Percentiles rank a stretch among this genome's conserved stretches.
Conservation (phyloP, 2,113 vertebrate genomes). For the Bujurquina vittata region DNA sequence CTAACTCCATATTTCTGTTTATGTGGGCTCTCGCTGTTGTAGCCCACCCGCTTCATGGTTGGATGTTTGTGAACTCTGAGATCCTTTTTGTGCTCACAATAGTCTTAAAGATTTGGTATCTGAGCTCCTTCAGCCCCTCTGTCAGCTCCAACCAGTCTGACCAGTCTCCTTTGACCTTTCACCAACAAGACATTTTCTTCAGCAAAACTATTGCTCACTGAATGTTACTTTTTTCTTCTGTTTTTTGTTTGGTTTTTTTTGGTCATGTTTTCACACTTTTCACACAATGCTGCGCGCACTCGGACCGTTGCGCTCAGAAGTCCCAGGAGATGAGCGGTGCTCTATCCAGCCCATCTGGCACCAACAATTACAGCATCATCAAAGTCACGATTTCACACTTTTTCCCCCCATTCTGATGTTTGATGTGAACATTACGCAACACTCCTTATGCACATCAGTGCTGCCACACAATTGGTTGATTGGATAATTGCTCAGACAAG, state of each 20-base stretch:
- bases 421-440: not conserved
- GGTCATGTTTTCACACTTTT: not conserved
- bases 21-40: not conserved
- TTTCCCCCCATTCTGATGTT: not conserved
- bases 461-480: not conserved
- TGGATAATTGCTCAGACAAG: not conserved
- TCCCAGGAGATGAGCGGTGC: not conserved
- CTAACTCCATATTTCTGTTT: not conserved
- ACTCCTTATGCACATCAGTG: not conserved
- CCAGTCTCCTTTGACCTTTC: not conserved
- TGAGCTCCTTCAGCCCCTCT: not conserved
- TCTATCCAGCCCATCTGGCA: not conserved
- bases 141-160: not conserved
- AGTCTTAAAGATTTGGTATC: conserved; percentile 8
- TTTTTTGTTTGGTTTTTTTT: no score
- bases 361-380: not conserved
- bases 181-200: conserved; percentile 8
- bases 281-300: not conserved
- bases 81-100: conserved; percentile 5
- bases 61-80: not conserved
- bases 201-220: not conserved
- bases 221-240: not conserved
- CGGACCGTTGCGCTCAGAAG: not conserved
- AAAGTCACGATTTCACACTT: fast-evolving
- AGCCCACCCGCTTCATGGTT: not conserved